Percentiles rank a stretch among this genome's conserved stretches.
Conservation (phyloP, 2,888 invertebrate genomes). For the Aporophyla nigra region DNA sequence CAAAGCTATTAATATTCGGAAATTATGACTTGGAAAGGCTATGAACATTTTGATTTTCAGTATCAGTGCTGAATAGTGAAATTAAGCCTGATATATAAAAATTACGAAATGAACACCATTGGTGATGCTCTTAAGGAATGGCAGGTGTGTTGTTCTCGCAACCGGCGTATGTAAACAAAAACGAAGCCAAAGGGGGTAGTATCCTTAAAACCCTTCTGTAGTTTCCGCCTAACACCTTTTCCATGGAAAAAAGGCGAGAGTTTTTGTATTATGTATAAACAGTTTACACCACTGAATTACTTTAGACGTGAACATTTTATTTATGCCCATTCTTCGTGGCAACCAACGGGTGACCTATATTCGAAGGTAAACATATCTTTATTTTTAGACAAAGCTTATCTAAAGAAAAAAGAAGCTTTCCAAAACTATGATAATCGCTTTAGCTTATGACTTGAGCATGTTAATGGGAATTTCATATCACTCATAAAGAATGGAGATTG, state of each 20-base stretch:
- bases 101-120: not conserved
- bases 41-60: not conserved
- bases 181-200: not conserved
- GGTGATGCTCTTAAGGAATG: not conserved
- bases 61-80: not conserved
- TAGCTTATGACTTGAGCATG: conserved; percentile 18
- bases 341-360: not conserved
- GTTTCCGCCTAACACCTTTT: not conserved
- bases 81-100: not conserved
- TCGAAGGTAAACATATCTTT: not conserved
- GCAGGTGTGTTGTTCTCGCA: not conserved
- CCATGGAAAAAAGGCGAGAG: not conserved
- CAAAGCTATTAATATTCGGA: not conserved
- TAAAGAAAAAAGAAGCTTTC: not conserved
- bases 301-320: not conserved
- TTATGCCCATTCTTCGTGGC: not conserved
- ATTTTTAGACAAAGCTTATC: not conserved
- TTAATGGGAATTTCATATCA: conserved; percentile 56
- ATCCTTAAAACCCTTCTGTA: not conserved
- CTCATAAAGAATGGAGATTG: conserved; percentile 44
- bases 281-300: not conserved
- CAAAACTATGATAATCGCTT: conserved; percentile 32
- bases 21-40: not conserved
- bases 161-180: not conserved
- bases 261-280: not conserved